Evolutionary conservation across 2,113 vertebrate species (phyloP).

Genomic region (Gorsachius goisagi): DNA sequence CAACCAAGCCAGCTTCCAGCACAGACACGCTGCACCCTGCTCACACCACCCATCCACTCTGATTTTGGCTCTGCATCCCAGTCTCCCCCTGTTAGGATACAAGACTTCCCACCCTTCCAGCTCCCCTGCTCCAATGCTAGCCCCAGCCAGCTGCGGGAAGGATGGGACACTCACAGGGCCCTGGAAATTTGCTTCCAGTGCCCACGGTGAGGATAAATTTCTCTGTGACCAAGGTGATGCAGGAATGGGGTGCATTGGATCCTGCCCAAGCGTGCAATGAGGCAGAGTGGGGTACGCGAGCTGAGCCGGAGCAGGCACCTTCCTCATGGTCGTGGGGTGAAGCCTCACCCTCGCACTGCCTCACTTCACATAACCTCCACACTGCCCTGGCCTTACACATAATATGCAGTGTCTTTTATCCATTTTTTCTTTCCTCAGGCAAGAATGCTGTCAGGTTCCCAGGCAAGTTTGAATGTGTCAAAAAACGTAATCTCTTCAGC

Average conservation of each 20-base stretch:
- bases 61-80: background rate
- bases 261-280: rapidly evolving
- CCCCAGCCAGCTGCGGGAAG: background rate
- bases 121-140: background rate
- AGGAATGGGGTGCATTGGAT: background rate
- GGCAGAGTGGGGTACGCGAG: background rate
- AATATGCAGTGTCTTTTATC: background rate
- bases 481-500: constrained; percentile 22
- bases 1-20: background rate
- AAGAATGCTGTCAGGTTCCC: constrained; percentile 29
- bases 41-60: background rate
- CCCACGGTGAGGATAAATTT: background rate
- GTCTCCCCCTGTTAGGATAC: background rate
- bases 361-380: background rate
- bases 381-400: background rate
- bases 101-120: background rate
- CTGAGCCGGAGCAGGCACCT: background rate
- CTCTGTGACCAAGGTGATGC: background rate
- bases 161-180: background rate
- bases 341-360: background rate
- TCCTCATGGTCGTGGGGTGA: background rate
- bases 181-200: background rate
- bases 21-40: background rate
- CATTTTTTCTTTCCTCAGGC: background rate
- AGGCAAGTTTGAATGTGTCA: constrained; percentile 46